These are phyloP conservation scores for Macropis europaea DNA, from an alignment of 2,888 invertebrate genomes.

Conservation along the genomic window DNA sequence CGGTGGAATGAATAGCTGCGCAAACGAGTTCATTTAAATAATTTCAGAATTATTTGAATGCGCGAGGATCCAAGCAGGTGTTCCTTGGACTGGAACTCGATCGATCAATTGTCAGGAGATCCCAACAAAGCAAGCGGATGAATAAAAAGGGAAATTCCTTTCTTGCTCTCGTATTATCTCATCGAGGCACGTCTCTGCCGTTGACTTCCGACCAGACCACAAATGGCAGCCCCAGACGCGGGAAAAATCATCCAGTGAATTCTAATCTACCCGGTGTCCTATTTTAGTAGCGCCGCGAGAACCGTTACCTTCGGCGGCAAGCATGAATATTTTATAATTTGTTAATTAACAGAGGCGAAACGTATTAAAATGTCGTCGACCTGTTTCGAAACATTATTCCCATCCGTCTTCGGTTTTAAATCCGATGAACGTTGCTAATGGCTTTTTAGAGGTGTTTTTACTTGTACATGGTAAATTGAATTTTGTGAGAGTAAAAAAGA, in stretches of 20 bases:
- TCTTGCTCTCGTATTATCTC: constrained; percentile 40
- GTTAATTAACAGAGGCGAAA: not conserved
- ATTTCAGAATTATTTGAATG: not conserved
- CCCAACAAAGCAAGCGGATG: not conserved
- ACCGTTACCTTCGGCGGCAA: constrained; percentile 46
- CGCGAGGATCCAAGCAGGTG: not conserved
- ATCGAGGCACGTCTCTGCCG: constrained; percentile 64
- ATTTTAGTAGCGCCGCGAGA: constrained; percentile 43
- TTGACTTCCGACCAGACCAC: constrained; percentile 67
- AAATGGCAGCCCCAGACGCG: constrained; percentile 64
- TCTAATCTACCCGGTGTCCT: constrained; percentile 61
- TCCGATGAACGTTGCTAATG: too few species aligned
- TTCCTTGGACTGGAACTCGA: not conserved
- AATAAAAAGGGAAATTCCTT: constrained; percentile 34
- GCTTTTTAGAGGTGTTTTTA: too few species aligned
- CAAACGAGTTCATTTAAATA: not conserved
- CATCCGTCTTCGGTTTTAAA: not conserved
- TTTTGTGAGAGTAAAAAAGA: too few species aligned
- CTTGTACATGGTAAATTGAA: too few species aligned
- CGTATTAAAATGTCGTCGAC: not conserved
- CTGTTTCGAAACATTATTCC: not conserved
- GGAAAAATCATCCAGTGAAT: constrained; percentile 65
- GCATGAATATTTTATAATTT: constrained; percentile 4
- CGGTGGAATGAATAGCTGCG: too few species aligned
- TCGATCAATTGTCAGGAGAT: not conserved